Percentiles rank a stretch among this genome's conserved stretches.
These are phyloP conservation scores for Steinernema scapterisci DNA, from an alignment of 2,888 invertebrate genomes.

Conservation along the genomic window DNA sequence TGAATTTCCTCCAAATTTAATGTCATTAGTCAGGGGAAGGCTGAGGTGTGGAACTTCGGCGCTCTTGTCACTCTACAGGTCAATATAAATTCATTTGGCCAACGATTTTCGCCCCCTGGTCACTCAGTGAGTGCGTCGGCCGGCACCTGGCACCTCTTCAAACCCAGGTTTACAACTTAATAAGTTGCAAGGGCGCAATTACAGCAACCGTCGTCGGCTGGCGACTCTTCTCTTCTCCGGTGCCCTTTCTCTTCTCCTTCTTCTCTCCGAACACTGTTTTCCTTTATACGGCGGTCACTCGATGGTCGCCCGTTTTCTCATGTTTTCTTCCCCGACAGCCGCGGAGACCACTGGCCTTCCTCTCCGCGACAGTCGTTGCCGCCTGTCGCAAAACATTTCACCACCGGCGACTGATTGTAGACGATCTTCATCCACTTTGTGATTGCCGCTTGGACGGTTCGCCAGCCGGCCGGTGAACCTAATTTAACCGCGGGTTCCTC, in stretches of 20 bases:
- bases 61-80: not conserved
- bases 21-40: constrained; percentile 7
- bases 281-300: constrained; percentile 18
- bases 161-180: constrained; percentile 29
- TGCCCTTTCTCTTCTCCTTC: constrained; percentile 19
- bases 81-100: not conserved
- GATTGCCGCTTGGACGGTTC: not conserved
- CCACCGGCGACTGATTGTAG: constrained; percentile 16
- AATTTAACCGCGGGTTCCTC: constrained; percentile 2
- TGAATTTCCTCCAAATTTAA: constrained; percentile 3
- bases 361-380: constrained; percentile 6
- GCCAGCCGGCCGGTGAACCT: not conserved
- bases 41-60: constrained; percentile 1
- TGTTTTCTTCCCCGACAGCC: constrained; percentile 24
- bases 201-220: constrained; percentile 21
- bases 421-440: constrained; percentile 15
- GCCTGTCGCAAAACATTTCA: constrained; percentile 29
- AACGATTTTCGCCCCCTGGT: not conserved
- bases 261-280: not conserved
- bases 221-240: constrained; percentile 7
- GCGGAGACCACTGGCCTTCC: not conserved
- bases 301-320: constrained; percentile 8
- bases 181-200: constrained; percentile 27
- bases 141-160: constrained; percentile 30
- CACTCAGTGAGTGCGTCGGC: not conserved